Evolutionary conservation across 2,888 invertebrate genomes (phyloP).

Genomic region (Oxyscelio sp.): DNA sequence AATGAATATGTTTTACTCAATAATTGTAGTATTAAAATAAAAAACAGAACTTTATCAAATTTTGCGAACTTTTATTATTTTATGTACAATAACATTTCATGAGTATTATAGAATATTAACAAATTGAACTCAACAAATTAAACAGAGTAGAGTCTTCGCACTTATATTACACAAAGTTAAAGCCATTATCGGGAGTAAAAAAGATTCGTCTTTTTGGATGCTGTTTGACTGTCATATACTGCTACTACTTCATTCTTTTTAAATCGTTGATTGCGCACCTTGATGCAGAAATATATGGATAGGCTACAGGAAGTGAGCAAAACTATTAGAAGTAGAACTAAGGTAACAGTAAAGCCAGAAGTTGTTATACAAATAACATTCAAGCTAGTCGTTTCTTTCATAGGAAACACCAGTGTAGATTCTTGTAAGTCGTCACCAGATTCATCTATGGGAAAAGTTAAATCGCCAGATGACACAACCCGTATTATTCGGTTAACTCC

Average conservation of each 20-base stretch:
- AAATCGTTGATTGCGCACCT: conserved; percentile 92
- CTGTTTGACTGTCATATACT: conserved; percentile 83
- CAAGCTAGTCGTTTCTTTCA: conserved; percentile 83
- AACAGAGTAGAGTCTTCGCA: too few species aligned
- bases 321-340: conserved; percentile 94
- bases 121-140: too few species aligned
- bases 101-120: too few species aligned
- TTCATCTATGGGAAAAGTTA: conserved; percentile 95
- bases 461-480: conserved; percentile 96
- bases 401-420: conserved; percentile 92
- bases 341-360: conserved; percentile 96
- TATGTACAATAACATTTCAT: too few species aligned
- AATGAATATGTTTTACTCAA: too few species aligned
- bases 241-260: conserved; percentile 88
- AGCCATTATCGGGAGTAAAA: conserved; percentile 91
- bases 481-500: conserved; percentile 96
- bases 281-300: conserved; percentile 95
- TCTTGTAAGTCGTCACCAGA: conserved; percentile 90
- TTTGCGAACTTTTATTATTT: too few species aligned
- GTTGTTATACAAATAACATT: conserved; percentile 97
- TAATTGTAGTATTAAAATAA: too few species aligned
- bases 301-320: conserved; percentile 95
- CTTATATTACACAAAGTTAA: too few species aligned
- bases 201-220: conserved; percentile 90
- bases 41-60: too few species aligned